These are phyloP conservation scores for Cercocebus atys DNA, from an alignment of 2,113 vertebrate species.

Conservation along the genomic window DNA sequence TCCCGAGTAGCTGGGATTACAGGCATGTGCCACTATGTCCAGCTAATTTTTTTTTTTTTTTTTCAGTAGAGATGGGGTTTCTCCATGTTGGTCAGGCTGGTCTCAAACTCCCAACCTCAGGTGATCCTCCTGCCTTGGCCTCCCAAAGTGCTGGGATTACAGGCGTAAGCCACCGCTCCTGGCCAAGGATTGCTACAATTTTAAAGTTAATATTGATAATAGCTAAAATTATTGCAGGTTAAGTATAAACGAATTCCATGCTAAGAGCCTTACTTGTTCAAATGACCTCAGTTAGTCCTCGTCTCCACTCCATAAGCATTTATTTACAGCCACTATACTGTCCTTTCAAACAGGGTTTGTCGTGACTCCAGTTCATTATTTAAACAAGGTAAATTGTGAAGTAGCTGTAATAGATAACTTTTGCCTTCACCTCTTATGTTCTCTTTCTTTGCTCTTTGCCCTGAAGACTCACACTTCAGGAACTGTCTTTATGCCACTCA, in stretches of 20 bases:
- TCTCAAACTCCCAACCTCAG: no score
- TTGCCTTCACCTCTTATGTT: not conserved
- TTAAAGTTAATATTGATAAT: not conserved
- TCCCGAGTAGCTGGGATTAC: no score
- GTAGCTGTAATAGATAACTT: not conserved
- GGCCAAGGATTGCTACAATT: no score
- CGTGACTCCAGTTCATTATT: not conserved
- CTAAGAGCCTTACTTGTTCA: not conserved
- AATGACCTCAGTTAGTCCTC: not conserved
- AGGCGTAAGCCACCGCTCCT: no score
- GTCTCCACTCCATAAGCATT: not conserved
- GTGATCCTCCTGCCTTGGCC: no score
- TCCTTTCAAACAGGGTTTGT: not conserved
- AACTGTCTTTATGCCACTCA: not conserved
- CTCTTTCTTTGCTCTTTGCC: not conserved
- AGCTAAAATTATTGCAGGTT: not conserved
- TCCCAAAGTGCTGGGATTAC: no score
- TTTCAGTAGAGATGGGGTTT: no score
- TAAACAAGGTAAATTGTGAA: not conserved
- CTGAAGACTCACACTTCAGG: not conserved
- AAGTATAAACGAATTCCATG: not conserved
- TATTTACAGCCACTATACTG: not conserved
- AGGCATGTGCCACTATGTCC: no score
- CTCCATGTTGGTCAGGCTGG: no score
- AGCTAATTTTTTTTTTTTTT: no score